phyloP scores from a whole-genome alignment of 1,140 invertebrate species.

The Cotesia glomerata region DNA sequence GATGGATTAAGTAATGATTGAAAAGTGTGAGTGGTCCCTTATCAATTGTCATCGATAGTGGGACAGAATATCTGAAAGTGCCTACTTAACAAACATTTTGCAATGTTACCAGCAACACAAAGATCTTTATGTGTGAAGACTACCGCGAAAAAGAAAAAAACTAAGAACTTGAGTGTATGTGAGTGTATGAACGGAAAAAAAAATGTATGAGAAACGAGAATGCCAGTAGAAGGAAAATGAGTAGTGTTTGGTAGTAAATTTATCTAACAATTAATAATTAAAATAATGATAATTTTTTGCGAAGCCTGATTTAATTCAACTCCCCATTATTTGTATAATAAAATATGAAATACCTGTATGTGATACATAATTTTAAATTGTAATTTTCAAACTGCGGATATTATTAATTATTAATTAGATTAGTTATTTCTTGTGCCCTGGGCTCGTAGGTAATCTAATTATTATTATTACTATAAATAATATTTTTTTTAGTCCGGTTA shows the following conservation, averaged over 20 bases:
- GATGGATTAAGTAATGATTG: conserved; percentile 3
- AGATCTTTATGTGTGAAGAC: neutral
- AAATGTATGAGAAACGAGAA: neutral
- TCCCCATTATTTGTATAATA: conserved; percentile 48
- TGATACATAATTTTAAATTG: conserved; percentile 53
- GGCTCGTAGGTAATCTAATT: conserved; percentile 20
- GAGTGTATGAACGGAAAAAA: too few species aligned
- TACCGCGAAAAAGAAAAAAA: neutral
- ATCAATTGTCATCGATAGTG: conserved; percentile 11
- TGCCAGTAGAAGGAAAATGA: neutral
- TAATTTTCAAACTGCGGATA: conserved; percentile 47
- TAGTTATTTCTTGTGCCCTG: conserved; percentile 44
- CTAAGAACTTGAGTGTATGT: too few species aligned
- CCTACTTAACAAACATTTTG: conserved; percentile 19
- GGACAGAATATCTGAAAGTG: conserved; percentile 31
- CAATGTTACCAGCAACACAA: neutral
- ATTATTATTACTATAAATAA: neutral
- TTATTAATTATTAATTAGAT: conserved; percentile 49
- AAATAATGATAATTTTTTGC: neutral
- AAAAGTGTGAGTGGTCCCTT: conserved; percentile 7
- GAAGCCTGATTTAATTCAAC: conserved; percentile 33
- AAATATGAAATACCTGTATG: conserved; percentile 51
- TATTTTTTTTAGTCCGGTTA: neutral
- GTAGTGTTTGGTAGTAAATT: neutral
- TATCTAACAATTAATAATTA: neutral